Evolutionary conservation across 2,888 invertebrate genomes (phyloP).

Genomic region (Cheilosia variabilis): DNA sequence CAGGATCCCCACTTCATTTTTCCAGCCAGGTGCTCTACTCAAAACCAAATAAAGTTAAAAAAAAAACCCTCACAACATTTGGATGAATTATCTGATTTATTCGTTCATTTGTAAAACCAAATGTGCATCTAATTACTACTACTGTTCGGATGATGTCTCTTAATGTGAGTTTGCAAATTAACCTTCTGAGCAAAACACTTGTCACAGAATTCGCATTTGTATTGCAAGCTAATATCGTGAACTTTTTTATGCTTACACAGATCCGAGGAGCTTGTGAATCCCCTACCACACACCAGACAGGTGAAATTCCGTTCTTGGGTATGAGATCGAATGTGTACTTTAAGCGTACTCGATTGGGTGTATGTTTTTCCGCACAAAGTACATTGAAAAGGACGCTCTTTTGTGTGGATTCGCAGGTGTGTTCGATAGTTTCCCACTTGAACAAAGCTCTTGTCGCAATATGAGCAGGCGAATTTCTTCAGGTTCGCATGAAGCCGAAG

Average conservation of each 20-base stretch:
- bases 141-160: constrained; percentile 5
- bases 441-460: constrained; percentile 77
- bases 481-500: constrained; percentile 77
- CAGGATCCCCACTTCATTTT: too few species aligned
- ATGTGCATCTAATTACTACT: neutral
- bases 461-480: constrained; percentile 76
- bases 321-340: constrained; percentile 77
- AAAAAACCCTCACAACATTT: too few species aligned
- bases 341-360: constrained; percentile 77
- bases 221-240: constrained; percentile 72
- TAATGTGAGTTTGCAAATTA: constrained; percentile 52
- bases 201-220: constrained; percentile 73
- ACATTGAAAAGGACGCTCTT: constrained; percentile 77
- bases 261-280: constrained; percentile 76
- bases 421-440: constrained; percentile 77
- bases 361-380: constrained; percentile 75
- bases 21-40: too few species aligned
- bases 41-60: too few species aligned
- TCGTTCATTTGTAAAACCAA: neutral
- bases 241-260: constrained; percentile 76
- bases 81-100: neutral
- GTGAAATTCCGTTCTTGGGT: constrained; percentile 77
- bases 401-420: constrained; percentile 77
- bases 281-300: constrained; percentile 74
- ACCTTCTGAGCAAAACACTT: constrained; percentile 76